These are phyloP conservation scores for Anagyrus pseudococci DNA, from an alignment of 2,888 invertebrate genomes.

Conservation along the genomic window DNA sequence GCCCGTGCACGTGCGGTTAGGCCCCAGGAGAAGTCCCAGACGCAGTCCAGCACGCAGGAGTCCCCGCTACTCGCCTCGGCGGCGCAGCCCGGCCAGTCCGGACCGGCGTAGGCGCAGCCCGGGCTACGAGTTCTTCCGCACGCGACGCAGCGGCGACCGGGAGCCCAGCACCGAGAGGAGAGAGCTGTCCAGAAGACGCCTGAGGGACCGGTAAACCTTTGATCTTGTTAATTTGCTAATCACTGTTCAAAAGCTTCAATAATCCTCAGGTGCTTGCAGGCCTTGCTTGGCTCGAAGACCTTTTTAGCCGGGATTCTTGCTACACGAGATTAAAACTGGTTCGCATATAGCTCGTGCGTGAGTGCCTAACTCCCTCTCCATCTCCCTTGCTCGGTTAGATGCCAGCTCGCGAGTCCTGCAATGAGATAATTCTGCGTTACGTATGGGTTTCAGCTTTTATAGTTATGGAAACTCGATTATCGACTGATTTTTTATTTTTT, in stretches of 20 bases:
- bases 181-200: constrained; percentile 50
- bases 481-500: no score
- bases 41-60: constrained; percentile 42
- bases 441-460: no score
- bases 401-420: no score
- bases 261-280: no score
- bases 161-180: constrained; percentile 52
- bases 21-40: constrained; percentile 42
- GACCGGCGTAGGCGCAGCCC: constrained; percentile 34
- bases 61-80: constrained; percentile 37
- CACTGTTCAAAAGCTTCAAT: constrained; percentile 29
- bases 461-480: no score
- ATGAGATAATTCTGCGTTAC: no score
- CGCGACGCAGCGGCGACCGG: constrained; percentile 46
- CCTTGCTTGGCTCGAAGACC: no score
- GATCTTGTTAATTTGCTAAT: constrained; percentile 4
- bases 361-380: no score
- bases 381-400: no score
- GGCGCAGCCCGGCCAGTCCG: constrained; percentile 39
- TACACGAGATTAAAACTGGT: no score
- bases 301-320: no score
- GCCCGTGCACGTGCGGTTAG: constrained; percentile 46
- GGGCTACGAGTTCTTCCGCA: constrained; percentile 17
- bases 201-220: constrained; percentile 54
- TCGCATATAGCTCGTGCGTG: no score